A percentile compares a stretch with the other conserved stretches of the same genome.
These are phyloP conservation scores for Craterocephalus amniculus DNA, from an alignment of 2,797 vertebrate genomes.

Conservation along the genomic window DNA sequence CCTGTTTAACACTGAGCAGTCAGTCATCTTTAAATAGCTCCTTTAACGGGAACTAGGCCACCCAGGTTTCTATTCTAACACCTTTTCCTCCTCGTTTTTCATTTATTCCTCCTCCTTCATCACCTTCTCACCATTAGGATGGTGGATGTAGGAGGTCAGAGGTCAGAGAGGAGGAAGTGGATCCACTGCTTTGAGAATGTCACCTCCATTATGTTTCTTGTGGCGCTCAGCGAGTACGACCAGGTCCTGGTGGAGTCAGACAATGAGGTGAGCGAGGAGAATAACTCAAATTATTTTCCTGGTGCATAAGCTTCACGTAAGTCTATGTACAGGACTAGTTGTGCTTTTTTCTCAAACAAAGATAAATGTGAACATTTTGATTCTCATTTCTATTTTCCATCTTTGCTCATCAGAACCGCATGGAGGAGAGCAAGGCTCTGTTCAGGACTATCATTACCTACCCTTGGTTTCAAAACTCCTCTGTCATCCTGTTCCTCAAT, in stretches of 20 bases:
- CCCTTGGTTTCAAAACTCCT: slow-evolving; percentile 99
- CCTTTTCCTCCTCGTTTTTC: background rate
- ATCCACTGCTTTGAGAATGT: slow-evolving; percentile 99
- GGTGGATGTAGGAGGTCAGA: slow-evolving; percentile 98
- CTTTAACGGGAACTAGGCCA: slow-evolving; percentile 1
- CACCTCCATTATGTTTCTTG: slow-evolving; percentile 99
- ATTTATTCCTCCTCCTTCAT: slow-evolving; percentile 4
- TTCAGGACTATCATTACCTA: slow-evolving; percentile 99
- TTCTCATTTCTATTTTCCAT: background rate
- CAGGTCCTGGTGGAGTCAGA: slow-evolving; percentile 99
- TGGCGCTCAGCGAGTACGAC: slow-evolving; percentile 98
- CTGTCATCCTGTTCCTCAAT: slow-evolving; percentile 98
- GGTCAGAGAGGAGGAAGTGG: slow-evolving; percentile 99
- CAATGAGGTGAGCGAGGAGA: slow-evolving; percentile 87
- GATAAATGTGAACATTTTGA: background rate
- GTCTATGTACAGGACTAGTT: background rate
- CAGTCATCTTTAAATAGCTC: background rate
- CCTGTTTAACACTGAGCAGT: background rate
- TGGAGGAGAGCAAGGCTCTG: slow-evolving; percentile 99
- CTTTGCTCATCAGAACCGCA: slow-evolving; percentile 89
- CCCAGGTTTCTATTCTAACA: background rate
- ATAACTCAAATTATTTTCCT: background rate
- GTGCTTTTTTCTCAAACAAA: background rate
- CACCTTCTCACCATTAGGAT: slow-evolving; percentile 82
- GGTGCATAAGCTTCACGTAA: background rate